Base-by-base conservation (phyloP, 1,140 invertebrate species). In the Eupeodes corollae region DNA sequence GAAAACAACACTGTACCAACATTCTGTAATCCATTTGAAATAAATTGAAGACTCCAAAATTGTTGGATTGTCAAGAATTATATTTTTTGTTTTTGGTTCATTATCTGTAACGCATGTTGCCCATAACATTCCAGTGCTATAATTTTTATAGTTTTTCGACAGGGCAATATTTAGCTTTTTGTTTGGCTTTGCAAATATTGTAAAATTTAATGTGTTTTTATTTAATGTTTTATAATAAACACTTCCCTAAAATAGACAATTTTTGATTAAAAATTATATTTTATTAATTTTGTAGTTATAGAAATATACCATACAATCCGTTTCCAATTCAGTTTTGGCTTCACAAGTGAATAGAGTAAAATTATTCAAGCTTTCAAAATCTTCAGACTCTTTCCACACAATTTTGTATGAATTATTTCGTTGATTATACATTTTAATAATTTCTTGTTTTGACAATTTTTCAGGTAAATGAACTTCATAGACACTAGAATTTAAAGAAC, bases 291-390 rank as follows among this genome's bases (percentile, higher is more conserved):
- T n/a, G n/a, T 9, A 33, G n/a, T n/a, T n/a, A n/a, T n/a, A 26
- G 21, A 26, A 5, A 45, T 40, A 35, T 6, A 58, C 63, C 10
- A 57, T 47, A 47, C 63, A 66, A 26, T 63, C 61, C 12, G 56
- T 56, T 8, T 47, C 46, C 6, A 52, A 42, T 6, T 50, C 57
- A 9, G 52, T 51, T 38, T 57, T 58, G 1, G 60, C 39, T 2
- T 54, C 47, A 47, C 63, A 66, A 60, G 63, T 66, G 49, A 57
- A 66, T 0, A 66, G 60, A 0, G 63, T 66, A 44, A 63, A 66
- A 51, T 60, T 53, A 10, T 44, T 39, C n/a, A 66, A 41, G 3
- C 49, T 44, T 1, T 14, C 6, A 3, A 9, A 16, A 41, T 56
- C 51, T n/a, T 52, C 44, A 1, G 63, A 60, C 13, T 57, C 42